These are phyloP conservation scores for Ormyrus pomaceus DNA, from an alignment of 2,888 invertebrate species.

Conservation along the genomic window DNA sequence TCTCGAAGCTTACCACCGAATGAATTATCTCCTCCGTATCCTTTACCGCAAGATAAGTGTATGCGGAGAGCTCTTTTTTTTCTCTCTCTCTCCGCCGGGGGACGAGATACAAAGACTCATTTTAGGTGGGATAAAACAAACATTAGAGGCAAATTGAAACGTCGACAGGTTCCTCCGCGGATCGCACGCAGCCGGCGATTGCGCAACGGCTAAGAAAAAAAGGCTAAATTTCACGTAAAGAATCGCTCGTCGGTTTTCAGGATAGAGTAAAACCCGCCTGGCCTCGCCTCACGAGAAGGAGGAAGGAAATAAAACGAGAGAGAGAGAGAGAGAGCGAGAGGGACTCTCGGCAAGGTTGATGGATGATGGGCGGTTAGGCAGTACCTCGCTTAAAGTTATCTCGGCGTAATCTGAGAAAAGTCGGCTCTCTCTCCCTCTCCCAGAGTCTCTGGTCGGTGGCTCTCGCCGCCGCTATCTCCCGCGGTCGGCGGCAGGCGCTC, in stretches of 20 bases:
- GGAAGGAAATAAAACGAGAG: background rate
- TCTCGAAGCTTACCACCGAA: background rate
- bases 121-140: no score
- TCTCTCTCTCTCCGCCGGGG: background rate
- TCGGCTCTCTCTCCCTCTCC: conserved; percentile 58
- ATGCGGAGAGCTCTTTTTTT: background rate
- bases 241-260: no score
- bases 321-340: conserved; percentile 24
- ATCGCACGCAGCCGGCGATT: no score
- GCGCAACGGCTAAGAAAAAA: no score
- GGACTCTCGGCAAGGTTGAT: conserved; percentile 67
- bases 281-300: background rate
- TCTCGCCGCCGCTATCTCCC: conserved; percentile 57
- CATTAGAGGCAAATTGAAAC: no score
- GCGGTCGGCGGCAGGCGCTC: conserved; percentile 12
- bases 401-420: conserved; percentile 71
- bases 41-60: background rate
- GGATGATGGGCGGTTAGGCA: conserved; percentile 72
- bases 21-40: background rate
- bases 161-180: no score
- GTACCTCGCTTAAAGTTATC: conserved; percentile 72
- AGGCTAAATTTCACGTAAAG: no score
- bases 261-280: no score
- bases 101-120: background rate
- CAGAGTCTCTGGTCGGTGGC: conserved; percentile 53